A percentile compares a stretch with the other conserved stretches of the same genome.
phyloP scores from a whole-genome alignment of 2,797 vertebrate species.

The Platalea minor region DNA sequence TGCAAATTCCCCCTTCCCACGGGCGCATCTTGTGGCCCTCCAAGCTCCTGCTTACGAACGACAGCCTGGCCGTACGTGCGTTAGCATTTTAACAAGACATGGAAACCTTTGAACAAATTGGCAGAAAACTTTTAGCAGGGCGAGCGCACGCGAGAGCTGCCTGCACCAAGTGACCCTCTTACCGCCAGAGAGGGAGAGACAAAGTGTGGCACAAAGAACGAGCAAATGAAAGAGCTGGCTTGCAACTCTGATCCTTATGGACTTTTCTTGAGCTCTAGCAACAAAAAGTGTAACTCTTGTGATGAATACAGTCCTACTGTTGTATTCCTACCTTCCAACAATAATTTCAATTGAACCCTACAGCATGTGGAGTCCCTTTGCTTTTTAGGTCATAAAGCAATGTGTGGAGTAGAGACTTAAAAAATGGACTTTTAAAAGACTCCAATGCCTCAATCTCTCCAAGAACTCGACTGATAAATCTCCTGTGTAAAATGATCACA shows the following conservation, averaged over 20 bases:
- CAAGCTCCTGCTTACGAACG: not conserved
- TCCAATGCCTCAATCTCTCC: conserved; percentile 58
- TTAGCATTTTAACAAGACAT: conserved; percentile 34
- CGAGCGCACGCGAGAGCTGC: not conserved
- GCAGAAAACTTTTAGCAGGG: conserved; percentile 55
- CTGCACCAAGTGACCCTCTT: conserved; percentile 64
- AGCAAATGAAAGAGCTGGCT: conserved; percentile 66
- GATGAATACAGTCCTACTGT: conserved; percentile 71
- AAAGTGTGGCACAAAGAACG: conserved; percentile 63
- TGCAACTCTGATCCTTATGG: conserved; percentile 66
- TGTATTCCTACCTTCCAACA: conserved; percentile 69
- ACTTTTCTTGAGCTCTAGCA: conserved; percentile 66
- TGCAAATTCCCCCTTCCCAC: accelerated
- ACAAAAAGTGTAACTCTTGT: conserved; percentile 70
- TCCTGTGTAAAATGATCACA: conserved; percentile 60
- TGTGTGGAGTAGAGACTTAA: conserved; percentile 52
- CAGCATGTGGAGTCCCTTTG: conserved; percentile 66
- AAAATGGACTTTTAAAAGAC: conserved; percentile 68
- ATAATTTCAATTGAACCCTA: conserved; percentile 66
- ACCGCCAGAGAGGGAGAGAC: conserved; percentile 41
- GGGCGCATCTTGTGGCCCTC: accelerated
- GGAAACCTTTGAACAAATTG: conserved; percentile 63
- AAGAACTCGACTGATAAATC: conserved; percentile 68
- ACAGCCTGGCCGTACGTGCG: not conserved
- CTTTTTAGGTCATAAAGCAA: conserved; percentile 74